phyloP scores from a whole-genome alignment of 1,140 invertebrate species.

The Pachypeltis micranthus region DNA sequence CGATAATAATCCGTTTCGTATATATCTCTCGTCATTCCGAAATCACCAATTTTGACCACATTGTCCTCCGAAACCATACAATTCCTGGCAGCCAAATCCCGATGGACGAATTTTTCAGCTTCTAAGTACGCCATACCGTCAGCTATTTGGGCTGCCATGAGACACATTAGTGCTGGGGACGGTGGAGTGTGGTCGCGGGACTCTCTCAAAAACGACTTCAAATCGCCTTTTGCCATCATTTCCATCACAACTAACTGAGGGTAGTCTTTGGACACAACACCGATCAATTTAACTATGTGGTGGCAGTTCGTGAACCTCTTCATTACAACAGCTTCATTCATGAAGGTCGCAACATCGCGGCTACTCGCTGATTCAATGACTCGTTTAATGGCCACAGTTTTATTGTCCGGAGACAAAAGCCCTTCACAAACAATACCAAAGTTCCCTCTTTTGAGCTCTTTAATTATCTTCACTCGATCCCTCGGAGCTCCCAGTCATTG shows the following conservation, averaged over 20 bases:
- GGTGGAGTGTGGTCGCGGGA: slow-evolving; percentile 49
- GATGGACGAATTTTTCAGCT: slow-evolving; percentile 88
- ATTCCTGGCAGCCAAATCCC: slow-evolving; percentile 96
- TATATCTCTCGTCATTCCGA: slow-evolving; percentile 90
- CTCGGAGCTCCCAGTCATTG: slow-evolving; percentile 92
- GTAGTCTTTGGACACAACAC: slow-evolving; percentile 84
- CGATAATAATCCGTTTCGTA: slow-evolving; percentile 95
- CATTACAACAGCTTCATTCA: slow-evolving; percentile 92
- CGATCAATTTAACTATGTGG: slow-evolving; percentile 86
- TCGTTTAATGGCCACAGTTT: slow-evolving; percentile 81
- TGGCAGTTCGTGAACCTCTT: slow-evolving; percentile 65
- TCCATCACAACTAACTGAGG: slow-evolving; percentile 95
- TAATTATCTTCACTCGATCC: slow-evolving; percentile 62
- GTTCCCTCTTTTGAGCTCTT: slow-evolving; percentile 83
- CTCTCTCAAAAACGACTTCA: slow-evolving; percentile 77
- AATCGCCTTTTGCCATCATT: slow-evolving; percentile 87
- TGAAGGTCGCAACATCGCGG: slow-evolving; percentile 68
- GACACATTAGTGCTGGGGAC: slow-evolving; percentile 33
- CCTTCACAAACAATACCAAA: slow-evolving; percentile 90
- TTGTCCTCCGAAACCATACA: slow-evolving; percentile 87
- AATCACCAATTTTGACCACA: slow-evolving; percentile 92
- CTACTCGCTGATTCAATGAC: slow-evolving; percentile 79
- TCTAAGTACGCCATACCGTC: slow-evolving; percentile 97
- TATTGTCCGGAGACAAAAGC: slow-evolving; percentile 39
- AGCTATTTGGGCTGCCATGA: slow-evolving; percentile 94